Base-by-base conservation (phyloP, 2,888 invertebrate genomes). In the Formica aserva region DNA sequence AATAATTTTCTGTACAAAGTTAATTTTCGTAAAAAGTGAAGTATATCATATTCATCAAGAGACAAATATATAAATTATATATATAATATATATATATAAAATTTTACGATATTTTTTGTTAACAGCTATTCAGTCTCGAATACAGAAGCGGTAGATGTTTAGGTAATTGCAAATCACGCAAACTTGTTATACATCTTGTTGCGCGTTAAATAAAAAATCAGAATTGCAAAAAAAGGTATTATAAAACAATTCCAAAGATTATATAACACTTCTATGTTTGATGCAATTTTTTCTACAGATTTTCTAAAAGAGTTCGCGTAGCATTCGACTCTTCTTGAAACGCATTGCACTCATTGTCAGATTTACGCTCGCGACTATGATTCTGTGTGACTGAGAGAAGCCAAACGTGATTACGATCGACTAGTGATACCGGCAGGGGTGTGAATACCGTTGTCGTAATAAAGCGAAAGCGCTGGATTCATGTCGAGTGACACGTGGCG, bases 401-500 rank as follows among this genome's bases (percentile, higher is more conserved):
- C 91, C 89, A 93, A 93, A 93, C 90, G 92, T 91, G 94, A 93
- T 94, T 93, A 92, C 87, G 91, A 93, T 93, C 92, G 88, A 87
- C 71, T 13, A 57, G 83, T 77, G 88, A 88, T 91, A 89, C 82
- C 83, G 87, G 71, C 80, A 87, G 84, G 91, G 90, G 89, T 85
- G 81, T 78, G 88, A 88, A 86, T 89, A 87, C 86, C 86, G 71
- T 82, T 78, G 80, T 83, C 83, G 90, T 92, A 93, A 93, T 93
- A 92, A 92, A 92, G 89, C 90, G 84, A 76, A 91, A 87, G 88
- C 84, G 88, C 82, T 77, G 86, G 82, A 85, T 86, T 92, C 92
- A 91, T 90, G 92, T 93, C 83, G 92, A 75, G 78, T 65, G 93
- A 85, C 94, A 94, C 94, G 94, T 93, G 94, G 87, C 93, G 84